Base-by-base conservation (phyloP, 2,797 vertebrate species). In the Apogon hyalosoma region DNA sequence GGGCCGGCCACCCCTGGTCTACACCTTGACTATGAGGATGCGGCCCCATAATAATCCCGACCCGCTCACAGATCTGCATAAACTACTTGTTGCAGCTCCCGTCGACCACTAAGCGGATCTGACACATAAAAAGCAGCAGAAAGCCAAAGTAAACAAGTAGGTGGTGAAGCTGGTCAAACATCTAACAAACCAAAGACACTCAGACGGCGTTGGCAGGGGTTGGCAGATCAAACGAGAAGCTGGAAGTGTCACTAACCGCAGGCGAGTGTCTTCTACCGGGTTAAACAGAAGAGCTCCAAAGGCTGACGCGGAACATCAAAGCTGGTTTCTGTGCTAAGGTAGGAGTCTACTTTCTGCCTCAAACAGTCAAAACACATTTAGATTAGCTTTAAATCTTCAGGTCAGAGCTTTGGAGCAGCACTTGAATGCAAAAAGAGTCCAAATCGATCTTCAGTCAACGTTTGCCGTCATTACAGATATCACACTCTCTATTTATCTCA, bases 211-310 rank as follows among this genome's bases (percentile, higher is more conserved):
- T 56, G 65, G 63, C 19, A 15, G 45, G 49, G 62, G 69, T 9
- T 5, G n/a, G 15, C n/a, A 58, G 43, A 69, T 77, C 51, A 80
- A 55, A 71, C 42, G 13, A 49, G 6, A 54, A 14, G 19, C 33
- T 7, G 12, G 13, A 60, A 7, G 53, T 56, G 58, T 57, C 56
- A 12, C 42, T 52, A 58, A 51, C 40, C 39, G 24, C 36, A 8
- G 48, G 69, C 36, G 3, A 55, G 18, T 49, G 55, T 68, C 63
- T 45, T n/a, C n/a, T n/a, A n/a, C n/a, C n/a, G n/a, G 52, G 40
- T 66, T 18, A 55, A 53, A 63, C 63, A 60, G 8, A 38, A n/a
- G 4, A 59, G 21, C 14, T 13, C 2, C 1, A 51, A 43, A n/a
- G 36, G 13, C 61, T 61, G 38, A 40, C 47, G 38, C 7, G 11